Evolutionary conservation across 2,113 vertebrate genomes (phyloP).

Genomic region (Hylia prasina): DNA sequence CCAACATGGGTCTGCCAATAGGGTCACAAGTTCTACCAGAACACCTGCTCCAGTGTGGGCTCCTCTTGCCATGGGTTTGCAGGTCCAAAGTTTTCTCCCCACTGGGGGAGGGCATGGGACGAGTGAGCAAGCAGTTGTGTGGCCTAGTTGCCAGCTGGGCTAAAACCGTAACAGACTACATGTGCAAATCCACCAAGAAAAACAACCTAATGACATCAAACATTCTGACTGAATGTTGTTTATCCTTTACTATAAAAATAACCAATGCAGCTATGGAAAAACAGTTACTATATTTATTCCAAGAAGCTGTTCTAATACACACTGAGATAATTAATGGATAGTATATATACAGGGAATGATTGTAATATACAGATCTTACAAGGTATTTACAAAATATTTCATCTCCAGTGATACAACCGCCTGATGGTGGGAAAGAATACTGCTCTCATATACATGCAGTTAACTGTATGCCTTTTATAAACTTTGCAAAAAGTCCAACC

Average conservation of each 20-base stretch:
- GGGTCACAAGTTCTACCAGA: not conserved
- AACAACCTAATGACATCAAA: not conserved
- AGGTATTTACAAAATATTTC: slow-evolving; percentile 32
- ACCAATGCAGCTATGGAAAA: not conserved
- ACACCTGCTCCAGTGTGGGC: not conserved
- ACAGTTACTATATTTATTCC: slow-evolving; percentile 19
- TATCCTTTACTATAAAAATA: not conserved
- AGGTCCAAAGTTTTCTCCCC: not conserved
- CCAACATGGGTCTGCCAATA: not conserved
- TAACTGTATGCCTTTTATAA: not conserved
- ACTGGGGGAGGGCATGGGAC: accelerated
- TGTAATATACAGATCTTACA: not conserved
- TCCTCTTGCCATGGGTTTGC: not conserved
- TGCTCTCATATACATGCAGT: not conserved
- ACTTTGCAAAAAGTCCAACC: not conserved
- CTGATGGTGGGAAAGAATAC: not conserved
- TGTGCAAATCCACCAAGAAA: not conserved
- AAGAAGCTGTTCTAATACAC: not conserved
- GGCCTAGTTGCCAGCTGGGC: not conserved
- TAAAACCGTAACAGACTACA: not conserved
- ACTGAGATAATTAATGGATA: not conserved
- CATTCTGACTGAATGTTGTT: not conserved
- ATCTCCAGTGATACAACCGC: not conserved
- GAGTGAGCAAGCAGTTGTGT: not conserved
- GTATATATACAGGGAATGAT: not conserved